Evolutionary conservation across 92 coral and sea anemone genomes (phyloP).

Genomic region (Zoanthus sociatus): DNA sequence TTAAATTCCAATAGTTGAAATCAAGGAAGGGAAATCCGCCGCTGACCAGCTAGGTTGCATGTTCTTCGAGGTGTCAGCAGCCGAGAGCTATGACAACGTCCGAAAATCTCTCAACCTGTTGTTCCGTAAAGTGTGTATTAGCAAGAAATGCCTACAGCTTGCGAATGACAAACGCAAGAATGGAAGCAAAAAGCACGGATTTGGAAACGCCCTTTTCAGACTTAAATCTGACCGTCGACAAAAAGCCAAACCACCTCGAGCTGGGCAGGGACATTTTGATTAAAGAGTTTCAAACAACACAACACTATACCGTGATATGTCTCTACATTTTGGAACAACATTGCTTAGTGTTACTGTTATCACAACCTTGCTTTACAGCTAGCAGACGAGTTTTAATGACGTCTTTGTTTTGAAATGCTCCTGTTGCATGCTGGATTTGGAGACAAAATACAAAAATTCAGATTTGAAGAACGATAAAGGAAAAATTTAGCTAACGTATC

Average conservation of each 20-base stretch:
- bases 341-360: too few relatives aligned
- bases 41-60: constrained; percentile 97
- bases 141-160: constrained; percentile 74
- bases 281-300: background rate
- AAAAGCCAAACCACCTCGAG: constrained; percentile 41
- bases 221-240: constrained; percentile 61
- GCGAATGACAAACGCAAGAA: constrained; percentile 80
- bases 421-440: too few relatives aligned
- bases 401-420: too few relatives aligned
- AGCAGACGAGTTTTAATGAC: too few relatives aligned
- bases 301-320: too few relatives aligned
- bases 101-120: constrained; percentile 86
- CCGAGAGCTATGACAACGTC: constrained; percentile 92
- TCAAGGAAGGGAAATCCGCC: constrained; percentile 89
- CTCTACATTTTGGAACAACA: too few relatives aligned
- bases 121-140: constrained; percentile 80
- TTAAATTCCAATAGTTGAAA: constrained; percentile 71
- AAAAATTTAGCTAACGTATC: too few relatives aligned
- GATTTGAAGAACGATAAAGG: too few relatives aligned
- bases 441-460: too few relatives aligned
- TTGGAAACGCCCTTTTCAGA: constrained; percentile 89
- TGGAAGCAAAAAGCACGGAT: constrained; percentile 77
- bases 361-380: too few relatives aligned
- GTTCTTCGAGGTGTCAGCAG: constrained; percentile 98
- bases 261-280: constrained; percentile 33